phyloP scores from a whole-genome alignment of 2,888 invertebrate genomes.

The Drosophila greeni region DNA sequence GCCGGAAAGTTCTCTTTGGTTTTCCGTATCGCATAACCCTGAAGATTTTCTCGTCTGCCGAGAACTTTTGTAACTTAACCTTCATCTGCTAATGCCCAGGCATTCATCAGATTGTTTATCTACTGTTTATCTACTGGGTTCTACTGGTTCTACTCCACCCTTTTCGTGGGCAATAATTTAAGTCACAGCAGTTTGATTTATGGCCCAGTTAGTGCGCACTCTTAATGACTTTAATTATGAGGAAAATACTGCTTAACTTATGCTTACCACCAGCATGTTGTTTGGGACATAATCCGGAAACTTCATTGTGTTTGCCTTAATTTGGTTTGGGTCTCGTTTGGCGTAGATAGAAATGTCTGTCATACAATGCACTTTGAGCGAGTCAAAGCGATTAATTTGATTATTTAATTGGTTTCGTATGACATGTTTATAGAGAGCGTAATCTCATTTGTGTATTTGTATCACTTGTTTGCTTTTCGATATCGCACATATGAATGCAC shows the following conservation, averaged over 20 bases:
- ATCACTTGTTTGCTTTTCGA: slow-evolving; percentile 42
- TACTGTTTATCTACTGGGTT: slow-evolving; percentile 7
- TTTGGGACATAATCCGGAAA: slow-evolving; percentile 78
- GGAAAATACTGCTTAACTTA: slow-evolving; percentile 31
- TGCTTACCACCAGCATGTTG: slow-evolving; percentile 75
- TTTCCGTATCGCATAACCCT: slow-evolving; percentile 20
- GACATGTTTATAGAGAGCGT: slow-evolving; percentile 50
- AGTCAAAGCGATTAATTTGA: slow-evolving; percentile 58
- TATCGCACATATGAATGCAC: slow-evolving; percentile 43
- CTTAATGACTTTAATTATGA: slow-evolving; percentile 51
- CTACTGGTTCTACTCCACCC: slow-evolving; percentile 13
- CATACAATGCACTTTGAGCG: slow-evolving; percentile 52
- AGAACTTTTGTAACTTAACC: slow-evolving; percentile 43
- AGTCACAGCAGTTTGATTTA: slow-evolving; percentile 56
- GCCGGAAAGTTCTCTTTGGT: neutral
- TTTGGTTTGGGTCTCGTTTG: slow-evolving; percentile 26
- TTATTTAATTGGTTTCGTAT: slow-evolving; percentile 55
- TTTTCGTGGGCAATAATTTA: slow-evolving; percentile 46
- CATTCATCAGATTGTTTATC: slow-evolving; percentile 20
- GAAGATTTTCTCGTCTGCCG: slow-evolving; percentile 10
- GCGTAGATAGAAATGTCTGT: slow-evolving; percentile 49
- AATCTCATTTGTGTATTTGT: slow-evolving; percentile 24
- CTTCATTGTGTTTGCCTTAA: slow-evolving; percentile 67
- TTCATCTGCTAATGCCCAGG: slow-evolving; percentile 33
- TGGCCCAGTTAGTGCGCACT: slow-evolving; percentile 41